Evolutionary conservation across 2,113 vertebrate species (phyloP).

Genomic region (Podarcis muralis): DNA sequence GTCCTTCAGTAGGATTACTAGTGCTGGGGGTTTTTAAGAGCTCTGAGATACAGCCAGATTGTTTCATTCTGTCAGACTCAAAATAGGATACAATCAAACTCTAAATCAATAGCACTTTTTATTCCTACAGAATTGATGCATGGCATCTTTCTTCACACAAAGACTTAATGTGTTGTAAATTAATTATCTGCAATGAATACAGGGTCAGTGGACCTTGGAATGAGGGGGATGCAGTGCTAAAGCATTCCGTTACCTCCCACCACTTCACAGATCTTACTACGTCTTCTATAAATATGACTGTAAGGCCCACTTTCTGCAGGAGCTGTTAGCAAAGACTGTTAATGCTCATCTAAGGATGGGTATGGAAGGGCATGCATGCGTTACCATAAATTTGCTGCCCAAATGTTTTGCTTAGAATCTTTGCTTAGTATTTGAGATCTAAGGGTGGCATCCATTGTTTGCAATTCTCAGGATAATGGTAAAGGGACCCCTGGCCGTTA

Average conservation of each 20-base stretch:
- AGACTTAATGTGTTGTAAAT: slow-evolving; percentile 88
- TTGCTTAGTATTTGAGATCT: not conserved
- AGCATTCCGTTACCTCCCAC: slow-evolving; percentile 72
- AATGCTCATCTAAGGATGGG: slow-evolving; percentile 74
- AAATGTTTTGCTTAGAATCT: slow-evolving; percentile 45
- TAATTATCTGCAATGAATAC: slow-evolving; percentile 84
- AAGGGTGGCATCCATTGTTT: not conserved
- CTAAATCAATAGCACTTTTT: slow-evolving; percentile 78
- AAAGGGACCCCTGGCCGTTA: too few relatives aligned
- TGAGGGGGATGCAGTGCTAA: slow-evolving; percentile 70
- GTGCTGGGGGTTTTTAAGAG: not conserved
- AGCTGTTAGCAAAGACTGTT: slow-evolving; percentile 63
- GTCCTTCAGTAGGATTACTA: slow-evolving; percentile 65
- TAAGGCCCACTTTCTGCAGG: slow-evolving; percentile 56
- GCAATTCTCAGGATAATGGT: too few relatives aligned
- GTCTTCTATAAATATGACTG: slow-evolving; percentile 40
- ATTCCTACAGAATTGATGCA: slow-evolving; percentile 75
- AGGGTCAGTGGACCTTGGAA: slow-evolving; percentile 84
- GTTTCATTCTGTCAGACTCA: slow-evolving; percentile 51
- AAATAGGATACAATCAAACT: slow-evolving; percentile 59
- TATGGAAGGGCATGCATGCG: slow-evolving; percentile 66
- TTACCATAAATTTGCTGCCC: slow-evolving; percentile 70
- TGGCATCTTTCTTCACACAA: slow-evolving; percentile 79
- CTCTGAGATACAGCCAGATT: slow-evolving; percentile 39
- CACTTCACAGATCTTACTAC: slow-evolving; percentile 48